phyloP scores from a whole-genome alignment of 2,113 vertebrate species.

The Corythornis cristatus region DNA sequence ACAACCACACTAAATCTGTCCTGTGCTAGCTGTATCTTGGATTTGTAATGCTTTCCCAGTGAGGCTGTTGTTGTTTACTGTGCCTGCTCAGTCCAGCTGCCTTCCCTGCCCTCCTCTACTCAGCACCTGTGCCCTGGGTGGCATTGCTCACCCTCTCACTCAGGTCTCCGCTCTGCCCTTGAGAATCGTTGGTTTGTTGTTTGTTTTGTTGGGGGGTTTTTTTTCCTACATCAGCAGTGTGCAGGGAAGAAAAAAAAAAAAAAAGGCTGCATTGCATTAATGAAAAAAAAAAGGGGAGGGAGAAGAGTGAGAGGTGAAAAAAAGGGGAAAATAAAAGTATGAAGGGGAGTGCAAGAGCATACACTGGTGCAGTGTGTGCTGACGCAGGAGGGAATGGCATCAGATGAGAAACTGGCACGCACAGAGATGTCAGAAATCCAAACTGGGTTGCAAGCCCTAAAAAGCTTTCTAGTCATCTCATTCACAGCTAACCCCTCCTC shows the following conservation, averaged over 20 bases:
- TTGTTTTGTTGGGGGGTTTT: background rate
- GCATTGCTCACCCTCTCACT: background rate
- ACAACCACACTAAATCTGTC: background rate
- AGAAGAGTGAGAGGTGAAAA: background rate
- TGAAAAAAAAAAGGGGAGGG: background rate
- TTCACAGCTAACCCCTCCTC: background rate
- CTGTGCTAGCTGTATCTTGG: background rate
- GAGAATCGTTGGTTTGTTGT: background rate
- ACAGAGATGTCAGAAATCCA: background rate
- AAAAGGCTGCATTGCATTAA: background rate
- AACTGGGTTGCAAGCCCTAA: background rate
- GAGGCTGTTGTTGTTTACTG: background rate
- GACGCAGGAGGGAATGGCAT: background rate
- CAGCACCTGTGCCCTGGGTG: background rate
- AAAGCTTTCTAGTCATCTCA: background rate
- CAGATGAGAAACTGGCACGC: accelerated
- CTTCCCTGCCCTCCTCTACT: background rate
- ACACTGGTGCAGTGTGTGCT: accelerated
- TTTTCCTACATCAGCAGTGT: background rate
- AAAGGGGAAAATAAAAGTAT: background rate
- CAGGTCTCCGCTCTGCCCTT: background rate
- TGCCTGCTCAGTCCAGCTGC: accelerated
- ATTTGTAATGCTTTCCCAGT: background rate
- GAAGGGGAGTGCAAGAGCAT: background rate
- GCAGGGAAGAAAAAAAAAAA: background rate